Conservation (phyloP, 2,797 vertebrate species). For the Poecilia gillii region DNA sequence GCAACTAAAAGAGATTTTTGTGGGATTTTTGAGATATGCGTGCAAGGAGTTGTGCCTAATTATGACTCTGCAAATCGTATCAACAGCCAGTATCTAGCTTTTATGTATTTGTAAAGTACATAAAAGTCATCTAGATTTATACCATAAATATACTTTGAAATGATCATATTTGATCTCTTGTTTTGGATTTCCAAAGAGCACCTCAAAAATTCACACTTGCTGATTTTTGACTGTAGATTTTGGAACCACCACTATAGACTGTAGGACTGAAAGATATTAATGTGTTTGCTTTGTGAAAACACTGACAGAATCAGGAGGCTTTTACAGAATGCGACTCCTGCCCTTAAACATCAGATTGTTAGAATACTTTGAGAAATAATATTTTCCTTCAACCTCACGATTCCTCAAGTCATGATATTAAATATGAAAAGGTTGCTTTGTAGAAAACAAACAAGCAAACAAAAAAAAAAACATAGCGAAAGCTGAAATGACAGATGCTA, state of each 20-base stretch:
- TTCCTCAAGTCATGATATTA: conserved; percentile 26
- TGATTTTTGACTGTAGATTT: background rate
- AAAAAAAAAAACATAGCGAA: conserved; percentile 3
- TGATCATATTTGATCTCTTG: background rate
- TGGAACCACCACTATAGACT: background rate
- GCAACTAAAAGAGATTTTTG: background rate
- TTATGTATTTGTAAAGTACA: background rate
- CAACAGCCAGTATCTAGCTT: background rate
- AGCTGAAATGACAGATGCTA: conserved; percentile 59
- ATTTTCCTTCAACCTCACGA: conserved; percentile 32
- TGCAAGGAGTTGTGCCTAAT: background rate
- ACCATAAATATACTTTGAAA: background rate
- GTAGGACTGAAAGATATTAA: background rate
- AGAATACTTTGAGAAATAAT: conserved; percentile 16
- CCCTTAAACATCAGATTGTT: conserved; percentile 35
- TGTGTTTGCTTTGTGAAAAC: conserved; percentile 20
- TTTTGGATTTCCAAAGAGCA: background rate
- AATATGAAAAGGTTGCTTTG: conserved; percentile 34
- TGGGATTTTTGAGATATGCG: background rate
- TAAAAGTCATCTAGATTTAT: background rate
- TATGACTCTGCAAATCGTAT: background rate
- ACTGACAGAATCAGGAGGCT: conserved; percentile 22
- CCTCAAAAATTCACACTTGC: background rate
- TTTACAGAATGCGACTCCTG: conserved; percentile 38
- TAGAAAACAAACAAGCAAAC: conserved; percentile 41